These are phyloP conservation scores for Gallinago stenura DNA, from an alignment of 2,797 vertebrate genomes.

Conservation along the genomic window DNA sequence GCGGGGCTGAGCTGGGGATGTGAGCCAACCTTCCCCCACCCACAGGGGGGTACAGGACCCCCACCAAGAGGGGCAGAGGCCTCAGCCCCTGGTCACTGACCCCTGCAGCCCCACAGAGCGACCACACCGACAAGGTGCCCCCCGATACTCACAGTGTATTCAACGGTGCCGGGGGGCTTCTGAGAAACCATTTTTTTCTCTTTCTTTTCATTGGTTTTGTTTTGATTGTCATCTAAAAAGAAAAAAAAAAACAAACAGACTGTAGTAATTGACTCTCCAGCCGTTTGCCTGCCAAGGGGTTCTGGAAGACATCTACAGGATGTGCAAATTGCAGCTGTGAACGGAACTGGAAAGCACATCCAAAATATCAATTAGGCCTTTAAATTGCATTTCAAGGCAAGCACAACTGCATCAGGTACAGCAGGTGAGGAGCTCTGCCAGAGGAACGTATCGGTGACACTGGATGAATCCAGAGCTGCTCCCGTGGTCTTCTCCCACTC, in stretches of 20 bases:
- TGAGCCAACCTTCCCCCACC: not conserved
- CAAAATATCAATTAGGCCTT: not conserved
- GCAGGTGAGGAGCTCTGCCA: not conserved
- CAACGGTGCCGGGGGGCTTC: slow-evolving; percentile 89
- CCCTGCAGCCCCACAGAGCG: not conserved
- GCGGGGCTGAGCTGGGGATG: not conserved
- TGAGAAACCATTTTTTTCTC: slow-evolving; percentile 88
- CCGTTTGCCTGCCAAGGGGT: not conserved
- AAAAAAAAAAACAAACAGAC: not conserved
- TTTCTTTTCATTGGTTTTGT: slow-evolving; percentile 85
- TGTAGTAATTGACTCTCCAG: not conserved
- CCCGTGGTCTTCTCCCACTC: not conserved
- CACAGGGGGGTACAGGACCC: fast-evolving
- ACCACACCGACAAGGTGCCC: not conserved
- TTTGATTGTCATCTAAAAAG: slow-evolving; percentile 85
- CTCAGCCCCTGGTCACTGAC: not conserved
- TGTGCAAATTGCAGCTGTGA: not conserved
- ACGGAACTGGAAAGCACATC: not conserved
- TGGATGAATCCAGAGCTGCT: not conserved
- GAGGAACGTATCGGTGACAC: fast-evolving
- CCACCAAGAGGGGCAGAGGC: not conserved
- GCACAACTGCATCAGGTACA: not conserved
- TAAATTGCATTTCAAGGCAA: not conserved
- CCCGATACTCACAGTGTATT: slow-evolving; percentile 88
- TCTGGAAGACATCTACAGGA: not conserved